phyloP scores from a whole-genome alignment of 30 jellyfish, hydroid and myxozoan genomes.

The Aurelia aurita complex sp. Pacific region DNA sequence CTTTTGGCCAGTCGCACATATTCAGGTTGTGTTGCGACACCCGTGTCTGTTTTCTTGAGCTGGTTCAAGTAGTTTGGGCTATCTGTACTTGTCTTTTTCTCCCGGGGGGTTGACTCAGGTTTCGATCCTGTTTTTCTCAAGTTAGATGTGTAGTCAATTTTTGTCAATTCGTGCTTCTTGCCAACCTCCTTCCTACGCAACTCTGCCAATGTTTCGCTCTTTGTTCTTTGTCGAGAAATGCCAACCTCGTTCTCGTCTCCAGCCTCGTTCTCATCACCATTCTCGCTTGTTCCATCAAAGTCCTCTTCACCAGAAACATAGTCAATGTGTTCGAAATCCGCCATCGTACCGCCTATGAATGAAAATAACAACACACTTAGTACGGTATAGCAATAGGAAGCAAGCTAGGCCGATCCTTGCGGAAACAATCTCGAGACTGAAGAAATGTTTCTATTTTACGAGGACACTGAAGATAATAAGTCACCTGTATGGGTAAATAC shows the following conservation, averaged over 20 bases:
- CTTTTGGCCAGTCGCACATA: slow-evolving; percentile 32
- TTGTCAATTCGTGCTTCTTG: slow-evolving; percentile 36
- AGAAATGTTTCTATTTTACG: no score
- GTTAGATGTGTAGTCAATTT: slow-evolving; percentile 51
- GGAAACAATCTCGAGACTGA: no score
- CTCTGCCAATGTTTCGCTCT: slow-evolving; percentile 53
- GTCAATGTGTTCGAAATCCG: neutral
- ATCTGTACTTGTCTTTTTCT: slow-evolving; percentile 13
- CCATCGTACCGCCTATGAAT: neutral
- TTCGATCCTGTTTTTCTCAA: slow-evolving; percentile 37
- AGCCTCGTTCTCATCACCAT: slow-evolving; percentile 32
- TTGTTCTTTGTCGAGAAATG: slow-evolving; percentile 3
- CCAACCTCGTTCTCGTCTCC: slow-evolving; percentile 11
- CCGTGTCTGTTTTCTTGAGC: slow-evolving; percentile 49
- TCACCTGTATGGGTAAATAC: no score
- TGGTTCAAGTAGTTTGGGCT: slow-evolving; percentile 39
- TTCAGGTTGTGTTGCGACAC: slow-evolving; percentile 52
- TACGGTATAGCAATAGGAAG: no score
- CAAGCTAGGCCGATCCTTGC: no score
- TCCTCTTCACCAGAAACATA: neutral
- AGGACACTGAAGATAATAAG: no score
- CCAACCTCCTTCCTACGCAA: slow-evolving; percentile 56
- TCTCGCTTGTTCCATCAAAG: neutral
- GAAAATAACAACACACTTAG: no score
- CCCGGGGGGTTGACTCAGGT: slow-evolving; percentile 34